A percentile compares a stretch with the other conserved stretches of the same genome.
Conservation (phyloP, 2,888 invertebrate species). For the Lamellibrachia columna region DNA sequence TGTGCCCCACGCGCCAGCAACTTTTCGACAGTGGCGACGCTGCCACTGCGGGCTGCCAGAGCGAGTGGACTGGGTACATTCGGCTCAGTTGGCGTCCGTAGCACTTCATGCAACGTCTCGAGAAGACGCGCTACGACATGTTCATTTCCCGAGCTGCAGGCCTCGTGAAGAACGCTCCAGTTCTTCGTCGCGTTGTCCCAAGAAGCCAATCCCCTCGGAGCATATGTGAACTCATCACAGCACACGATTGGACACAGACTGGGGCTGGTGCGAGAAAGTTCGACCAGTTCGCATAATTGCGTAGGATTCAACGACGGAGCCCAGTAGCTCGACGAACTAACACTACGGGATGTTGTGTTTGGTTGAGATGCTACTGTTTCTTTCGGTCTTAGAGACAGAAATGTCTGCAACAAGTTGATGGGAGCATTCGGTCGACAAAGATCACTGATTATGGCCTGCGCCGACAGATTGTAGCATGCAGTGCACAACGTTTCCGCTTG, state of each 20-base stretch:
- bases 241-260: neutral
- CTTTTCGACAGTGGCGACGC: neutral
- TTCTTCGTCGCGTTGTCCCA: neutral
- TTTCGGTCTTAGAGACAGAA: neutral
- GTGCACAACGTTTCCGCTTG: neutral
- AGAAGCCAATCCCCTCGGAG: neutral
- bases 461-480: neutral
- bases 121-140: neutral
- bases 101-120: neutral
- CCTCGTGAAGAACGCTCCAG: neutral
- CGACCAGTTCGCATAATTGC: neutral
- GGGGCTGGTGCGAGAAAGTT: neutral
- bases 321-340: neutral
- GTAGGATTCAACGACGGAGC: neutral
- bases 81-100: neutral
- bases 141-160: neutral
- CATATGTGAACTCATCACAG: neutral
- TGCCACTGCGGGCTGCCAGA: neutral
- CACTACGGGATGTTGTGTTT: neutral
- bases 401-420: neutral
- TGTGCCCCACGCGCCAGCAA: neutral
- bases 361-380: neutral
- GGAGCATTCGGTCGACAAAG: slow-evolving; percentile 3
- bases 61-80: neutral
- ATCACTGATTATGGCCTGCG: neutral